These are phyloP conservation scores for Enteromius paludinosus DNA, from an alignment of 2,797 vertebrate genomes.

Conservation along the genomic window DNA sequence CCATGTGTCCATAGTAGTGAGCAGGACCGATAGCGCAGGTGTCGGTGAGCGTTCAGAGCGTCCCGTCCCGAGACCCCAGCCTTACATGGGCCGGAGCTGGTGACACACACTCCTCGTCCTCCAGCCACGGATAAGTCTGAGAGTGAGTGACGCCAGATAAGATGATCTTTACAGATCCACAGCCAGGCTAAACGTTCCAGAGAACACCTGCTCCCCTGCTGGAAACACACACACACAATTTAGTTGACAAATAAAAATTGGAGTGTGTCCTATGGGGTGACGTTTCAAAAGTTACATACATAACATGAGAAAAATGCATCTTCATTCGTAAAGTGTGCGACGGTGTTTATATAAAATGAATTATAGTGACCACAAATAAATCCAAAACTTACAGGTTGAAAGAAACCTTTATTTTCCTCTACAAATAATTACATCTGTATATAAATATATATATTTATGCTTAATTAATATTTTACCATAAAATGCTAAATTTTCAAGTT, in stretches of 20 bases:
- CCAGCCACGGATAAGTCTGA: conserved; percentile 33
- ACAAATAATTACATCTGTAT: not conserved
- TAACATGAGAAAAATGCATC: no score
- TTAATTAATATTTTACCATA: not conserved
- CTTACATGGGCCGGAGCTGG: conserved; percentile 35
- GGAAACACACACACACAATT: not conserved
- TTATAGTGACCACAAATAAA: not conserved
- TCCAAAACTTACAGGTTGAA: not conserved
- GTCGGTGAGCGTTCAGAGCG: not conserved
- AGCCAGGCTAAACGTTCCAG: not conserved
- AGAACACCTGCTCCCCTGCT: not conserved
- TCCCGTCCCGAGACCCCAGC: conserved; percentile 9
- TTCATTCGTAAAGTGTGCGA: no score
- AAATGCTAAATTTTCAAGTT: not conserved
- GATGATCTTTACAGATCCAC: conserved; percentile 10
- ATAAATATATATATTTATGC: not conserved
- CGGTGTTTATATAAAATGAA: not conserved
- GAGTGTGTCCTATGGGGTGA: no score
- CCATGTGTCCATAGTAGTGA: not conserved
- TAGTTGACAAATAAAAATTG: no score
- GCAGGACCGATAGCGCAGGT: conserved; percentile 17
- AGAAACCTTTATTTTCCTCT: not conserved
- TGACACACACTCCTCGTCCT: conserved; percentile 30
- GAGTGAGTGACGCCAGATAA: conserved; percentile 21
- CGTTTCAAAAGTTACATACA: no score